phyloP scores from a whole-genome alignment of 2,797 vertebrate genomes.

The Urosaurus nigricauda region DNA sequence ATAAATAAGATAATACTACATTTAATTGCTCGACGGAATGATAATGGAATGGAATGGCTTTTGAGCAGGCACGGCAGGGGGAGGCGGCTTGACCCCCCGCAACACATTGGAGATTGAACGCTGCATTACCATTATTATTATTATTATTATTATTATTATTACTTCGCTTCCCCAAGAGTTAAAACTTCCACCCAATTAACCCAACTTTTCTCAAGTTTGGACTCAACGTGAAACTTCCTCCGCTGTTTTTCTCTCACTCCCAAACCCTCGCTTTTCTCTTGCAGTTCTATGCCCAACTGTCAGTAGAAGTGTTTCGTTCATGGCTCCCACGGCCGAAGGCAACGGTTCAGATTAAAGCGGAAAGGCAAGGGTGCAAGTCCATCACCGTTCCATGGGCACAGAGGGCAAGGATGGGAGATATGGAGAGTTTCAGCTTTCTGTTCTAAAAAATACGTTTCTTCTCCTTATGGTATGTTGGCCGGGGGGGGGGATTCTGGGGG shows the following conservation, averaged over 20 bases:
- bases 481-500: no score
- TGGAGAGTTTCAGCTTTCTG: neutral
- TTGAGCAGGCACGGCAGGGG: conserved; percentile 34
- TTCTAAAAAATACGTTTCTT: no score
- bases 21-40: conserved; percentile 62
- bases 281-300: accelerated
- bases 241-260: accelerated
- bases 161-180: neutral
- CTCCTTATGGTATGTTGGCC: no score
- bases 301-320: neutral
- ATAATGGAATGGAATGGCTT: conserved; percentile 53
- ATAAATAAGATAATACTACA: conserved; percentile 77
- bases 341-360: neutral
- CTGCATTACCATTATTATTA: neutral
- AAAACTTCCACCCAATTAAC: conserved; percentile 8
- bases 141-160: neutral
- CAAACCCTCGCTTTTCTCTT: neutral
- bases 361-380: no score
- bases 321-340: neutral
- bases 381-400: no score
- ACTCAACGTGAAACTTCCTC: neutral
- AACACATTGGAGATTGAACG: conserved; percentile 32
- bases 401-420: neutral
- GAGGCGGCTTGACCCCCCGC: conserved; percentile 43
- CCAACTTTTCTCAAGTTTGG: conserved; percentile 27